Evolutionary conservation across 2,113 vertebrate species (phyloP), one percentile per base, ranked within the genome.

Genomic region (Channa maculata): DNA sequence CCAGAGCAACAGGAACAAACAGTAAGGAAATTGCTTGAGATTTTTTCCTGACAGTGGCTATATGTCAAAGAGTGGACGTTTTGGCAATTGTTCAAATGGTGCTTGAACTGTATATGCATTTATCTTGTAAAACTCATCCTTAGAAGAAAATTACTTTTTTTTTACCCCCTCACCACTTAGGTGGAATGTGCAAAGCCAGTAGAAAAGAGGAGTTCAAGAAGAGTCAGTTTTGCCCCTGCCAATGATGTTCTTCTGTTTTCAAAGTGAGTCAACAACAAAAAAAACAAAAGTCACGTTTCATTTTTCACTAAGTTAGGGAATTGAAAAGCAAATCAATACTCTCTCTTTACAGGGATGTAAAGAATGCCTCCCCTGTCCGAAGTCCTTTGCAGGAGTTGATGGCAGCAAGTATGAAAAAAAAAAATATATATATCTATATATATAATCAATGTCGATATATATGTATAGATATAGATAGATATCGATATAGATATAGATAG

Each of bases 151-250:
- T 4, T 41, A 24, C 24, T 24, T 24, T 24, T 24, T 24, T 24
- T 24, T 24, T 24, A 1, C 24, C 24, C 24, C 24, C 24, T 24
- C 24, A 24, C 24, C 24, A 24, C 48, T 8, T 36, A 95, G 94
- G 91, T 92, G 75, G 90, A 94, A 70, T 70, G 48, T 70, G 45
- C 49, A 39, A 93, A 89, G 62, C 79, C 88, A 3, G 64, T 79
- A 11, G 93, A 94, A 66, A 94, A 86, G 39, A 92, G 93, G 63
- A 89, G 53, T 67, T 95, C 93, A n/a, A 87, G 90, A 64, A 90
- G 94, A 92, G 94, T 95, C 86, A 95, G 94, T 78, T 95, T 95
- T 87, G 93, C 94, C 1, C 75, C 90, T 15, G 92, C 92, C 13
- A 91, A 93, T 34, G 84, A 94, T 59, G 85, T 94, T 60, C 87